phyloP scores from a whole-genome alignment of 2,797 vertebrate genomes.

The Sebastes oblongus region DNA sequence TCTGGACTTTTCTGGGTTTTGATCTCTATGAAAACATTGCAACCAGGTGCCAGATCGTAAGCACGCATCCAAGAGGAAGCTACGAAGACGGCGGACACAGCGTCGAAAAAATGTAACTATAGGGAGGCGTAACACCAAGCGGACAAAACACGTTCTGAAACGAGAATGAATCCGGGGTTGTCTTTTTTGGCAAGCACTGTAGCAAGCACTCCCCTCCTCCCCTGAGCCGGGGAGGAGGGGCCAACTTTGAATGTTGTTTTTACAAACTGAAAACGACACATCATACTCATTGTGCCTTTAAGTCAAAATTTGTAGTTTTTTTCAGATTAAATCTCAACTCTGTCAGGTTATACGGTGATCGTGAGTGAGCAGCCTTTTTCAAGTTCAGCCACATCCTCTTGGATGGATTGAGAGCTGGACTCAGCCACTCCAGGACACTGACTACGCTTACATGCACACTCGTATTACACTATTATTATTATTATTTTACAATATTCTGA shows the following conservation, averaged over 20 bases:
- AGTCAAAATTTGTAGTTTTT: background rate
- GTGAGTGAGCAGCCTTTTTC: background rate
- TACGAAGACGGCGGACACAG: background rate
- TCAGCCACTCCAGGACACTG: background rate
- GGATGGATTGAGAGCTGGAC: background rate
- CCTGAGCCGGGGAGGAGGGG: rapidly evolving
- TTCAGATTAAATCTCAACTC: background rate
- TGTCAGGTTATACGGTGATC: too few relatives aligned
- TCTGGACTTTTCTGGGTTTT: background rate
- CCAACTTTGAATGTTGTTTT: background rate
- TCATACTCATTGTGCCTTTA: background rate
- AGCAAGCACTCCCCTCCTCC: too few relatives aligned
- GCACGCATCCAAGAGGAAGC: background rate
- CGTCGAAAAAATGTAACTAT: background rate
- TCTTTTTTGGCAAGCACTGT: too few relatives aligned
- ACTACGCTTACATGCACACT: background rate
- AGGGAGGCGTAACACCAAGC: rapidly evolving
- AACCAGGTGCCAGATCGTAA: background rate
- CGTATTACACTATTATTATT: too few relatives aligned
- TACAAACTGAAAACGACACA: background rate
- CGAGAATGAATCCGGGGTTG: background rate
- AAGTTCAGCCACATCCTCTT: background rate
- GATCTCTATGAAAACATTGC: background rate
- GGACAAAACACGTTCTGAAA: too few relatives aligned
- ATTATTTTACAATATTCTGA: too few relatives aligned